phyloP scores from a whole-genome alignment of 1,140 invertebrate genomes.

The Drosophila watanabei region DNA sequence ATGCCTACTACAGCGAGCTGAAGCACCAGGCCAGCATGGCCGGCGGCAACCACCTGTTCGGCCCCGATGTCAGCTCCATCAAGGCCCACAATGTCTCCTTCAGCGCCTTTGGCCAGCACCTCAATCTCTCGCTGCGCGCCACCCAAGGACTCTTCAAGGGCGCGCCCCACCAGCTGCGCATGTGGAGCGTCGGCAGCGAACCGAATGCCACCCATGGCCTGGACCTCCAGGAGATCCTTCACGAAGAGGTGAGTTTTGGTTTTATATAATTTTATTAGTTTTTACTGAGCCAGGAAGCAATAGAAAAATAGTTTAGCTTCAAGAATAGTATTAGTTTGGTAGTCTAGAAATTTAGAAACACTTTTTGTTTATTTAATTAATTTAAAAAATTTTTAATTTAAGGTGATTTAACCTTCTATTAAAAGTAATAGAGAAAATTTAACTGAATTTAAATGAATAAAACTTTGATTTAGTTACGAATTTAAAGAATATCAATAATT shows the following conservation, averaged over 20 bases:
- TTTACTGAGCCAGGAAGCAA: too few species aligned
- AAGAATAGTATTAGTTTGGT: not conserved
- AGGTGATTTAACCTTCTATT: too few species aligned
- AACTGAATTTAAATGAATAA: too few species aligned
- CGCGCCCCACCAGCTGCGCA: slow-evolving; percentile 88
- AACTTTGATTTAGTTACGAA: too few species aligned
- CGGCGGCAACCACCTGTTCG: slow-evolving; percentile 45
- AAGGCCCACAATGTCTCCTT: slow-evolving; percentile 90
- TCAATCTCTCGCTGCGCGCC: slow-evolving; percentile 90
- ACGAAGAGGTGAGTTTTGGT: slow-evolving; percentile 71
- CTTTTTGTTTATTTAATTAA: too few species aligned
- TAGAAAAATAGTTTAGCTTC: not conserved
- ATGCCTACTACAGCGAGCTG: slow-evolving; percentile 81
- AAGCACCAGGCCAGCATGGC: slow-evolving; percentile 54
- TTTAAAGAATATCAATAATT: too few species aligned
- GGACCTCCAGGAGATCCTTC: slow-evolving; percentile 90
- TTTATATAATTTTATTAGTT: not conserved
- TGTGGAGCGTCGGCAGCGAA: slow-evolving; percentile 91
- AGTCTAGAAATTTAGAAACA: too few species aligned
- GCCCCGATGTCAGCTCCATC: slow-evolving; percentile 83
- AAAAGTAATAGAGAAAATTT: too few species aligned
- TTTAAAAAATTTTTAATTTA: too few species aligned
- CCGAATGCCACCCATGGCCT: slow-evolving; percentile 90
- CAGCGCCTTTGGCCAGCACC: slow-evolving; percentile 91
- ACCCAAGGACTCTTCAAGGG: slow-evolving; percentile 91